These are phyloP conservation scores for Epinotia demarniana DNA, from an alignment of 2,888 invertebrate genomes.

Conservation along the genomic window DNA sequence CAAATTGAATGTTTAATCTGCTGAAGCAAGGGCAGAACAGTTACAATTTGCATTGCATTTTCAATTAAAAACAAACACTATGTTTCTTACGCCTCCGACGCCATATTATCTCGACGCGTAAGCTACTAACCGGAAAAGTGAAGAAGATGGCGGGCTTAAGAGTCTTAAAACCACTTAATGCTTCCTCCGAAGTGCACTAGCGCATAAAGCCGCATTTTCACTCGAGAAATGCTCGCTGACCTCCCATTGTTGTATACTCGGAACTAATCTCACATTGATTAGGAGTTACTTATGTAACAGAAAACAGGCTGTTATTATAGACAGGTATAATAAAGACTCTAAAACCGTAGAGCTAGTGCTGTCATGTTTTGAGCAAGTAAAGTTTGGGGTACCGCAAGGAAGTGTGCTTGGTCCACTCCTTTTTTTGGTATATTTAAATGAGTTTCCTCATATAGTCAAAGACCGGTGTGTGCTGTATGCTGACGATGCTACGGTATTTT, in stretches of 20 bases:
- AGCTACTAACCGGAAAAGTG: constrained; percentile 59
- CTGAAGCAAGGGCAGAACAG: neutral
- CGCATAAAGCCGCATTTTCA: constrained; percentile 64
- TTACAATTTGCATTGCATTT: neutral
- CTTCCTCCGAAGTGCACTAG: constrained; percentile 65
- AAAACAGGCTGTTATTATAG: too few species aligned
- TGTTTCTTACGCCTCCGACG: neutral
- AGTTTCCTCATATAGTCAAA: too few species aligned
- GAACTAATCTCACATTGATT: too few species aligned
- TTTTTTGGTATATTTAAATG: too few species aligned
- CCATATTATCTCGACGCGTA: constrained; percentile 46
- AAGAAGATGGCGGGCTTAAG: constrained; percentile 63
- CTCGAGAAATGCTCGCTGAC: constrained; percentile 19
- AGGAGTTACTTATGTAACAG: too few species aligned
- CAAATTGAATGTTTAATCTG: neutral
- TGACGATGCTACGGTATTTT: too few species aligned
- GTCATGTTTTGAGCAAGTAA: too few species aligned
- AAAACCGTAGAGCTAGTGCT: too few species aligned
- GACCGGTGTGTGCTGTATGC: too few species aligned
- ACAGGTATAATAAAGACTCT: too few species aligned
- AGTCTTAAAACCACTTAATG: constrained; percentile 67
- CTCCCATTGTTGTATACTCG: constrained; percentile 18
- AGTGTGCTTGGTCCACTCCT: too few species aligned
- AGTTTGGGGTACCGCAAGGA: too few species aligned
- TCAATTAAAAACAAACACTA: neutral